Evolutionary conservation across 1,140 invertebrate species (phyloP), one percentile per base, ranked within the genome.

Genomic region (Zeugodacus cucurbitae): DNA sequence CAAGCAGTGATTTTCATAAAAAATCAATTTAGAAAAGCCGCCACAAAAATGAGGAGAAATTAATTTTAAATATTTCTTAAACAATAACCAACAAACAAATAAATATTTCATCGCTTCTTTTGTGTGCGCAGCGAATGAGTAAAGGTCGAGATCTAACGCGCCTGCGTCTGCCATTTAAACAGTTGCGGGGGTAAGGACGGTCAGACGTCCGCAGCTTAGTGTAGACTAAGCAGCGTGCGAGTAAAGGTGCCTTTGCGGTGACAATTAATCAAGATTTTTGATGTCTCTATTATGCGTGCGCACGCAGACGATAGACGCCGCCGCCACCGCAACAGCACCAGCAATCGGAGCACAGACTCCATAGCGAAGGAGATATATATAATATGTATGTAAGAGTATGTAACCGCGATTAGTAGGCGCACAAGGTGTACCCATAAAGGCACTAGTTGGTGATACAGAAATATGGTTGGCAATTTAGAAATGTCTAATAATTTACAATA

Each of bases 251-350:
- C 20, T 86, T 48, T 86, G 85, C 22, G 26, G 29, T 59, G 85
- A 86, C 85, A 86, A 86, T 86, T 86, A 86, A 86, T 86, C 85
- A 86, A 86, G 85, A 86, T 86, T 86, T 86, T 34, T 86, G 57
- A 86, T 86, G 57, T 86, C 85, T 86, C 85, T 59, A 86, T 86
- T 86, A 86, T 86, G 11, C 54, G 48, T 59, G 85, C 29, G 85
- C 85, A 86, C 54, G 48, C 85, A 86, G 78, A 17, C 48, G 26
- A 29, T 59, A 86, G 85, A 58, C 48, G 85, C 85, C 85, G 85
- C 26, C 26, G 22, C 41, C 78, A 57, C 78, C 14, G 26, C n/a
- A 10, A 48, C 44, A 48, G 10, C 44, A 48, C 10, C 44, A 48
- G 44, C 44, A 48, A 48, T 48, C 37, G 22, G 41, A 10, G 6